Conservation (phyloP, 2,888 invertebrate species). For the Hyppa rectilinea region DNA sequence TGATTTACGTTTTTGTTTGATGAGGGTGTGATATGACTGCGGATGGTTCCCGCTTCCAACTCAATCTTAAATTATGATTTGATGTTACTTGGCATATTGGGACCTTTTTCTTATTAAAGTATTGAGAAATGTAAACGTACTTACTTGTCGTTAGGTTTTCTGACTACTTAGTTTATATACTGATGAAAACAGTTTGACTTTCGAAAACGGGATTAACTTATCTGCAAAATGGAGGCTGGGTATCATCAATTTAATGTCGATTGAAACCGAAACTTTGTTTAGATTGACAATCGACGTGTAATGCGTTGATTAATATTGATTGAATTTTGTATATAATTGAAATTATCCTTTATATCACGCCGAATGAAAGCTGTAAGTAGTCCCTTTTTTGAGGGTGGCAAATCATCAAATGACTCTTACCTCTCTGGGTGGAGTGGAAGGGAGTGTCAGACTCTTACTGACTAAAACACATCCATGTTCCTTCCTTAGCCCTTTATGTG, state of each 20-base stretch:
- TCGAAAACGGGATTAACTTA: neutral
- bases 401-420: too few species aligned
- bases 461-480: too few species aligned
- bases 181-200: neutral
- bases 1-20: conserved; percentile 49
- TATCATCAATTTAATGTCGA: neutral
- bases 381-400: too few species aligned
- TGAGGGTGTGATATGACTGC: conserved; percentile 37
- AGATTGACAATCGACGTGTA: neutral
- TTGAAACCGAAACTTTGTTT: neutral
- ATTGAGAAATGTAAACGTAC: neutral
- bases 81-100: conserved; percentile 2
- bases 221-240: neutral
- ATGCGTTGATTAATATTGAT: neutral
- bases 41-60: conserved; percentile 30
- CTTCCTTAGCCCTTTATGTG: too few species aligned
- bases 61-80: conserved; percentile 36
- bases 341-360: neutral
- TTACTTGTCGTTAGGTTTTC: neutral
- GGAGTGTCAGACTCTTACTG: too few species aligned
- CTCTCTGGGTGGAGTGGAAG: too few species aligned
- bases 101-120: neutral
- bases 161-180: neutral
- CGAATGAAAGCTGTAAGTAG: neutral
- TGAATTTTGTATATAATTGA: neutral